Base-by-base conservation (phyloP, 1,140 invertebrate species). In the Drosophila serrata region DNA sequence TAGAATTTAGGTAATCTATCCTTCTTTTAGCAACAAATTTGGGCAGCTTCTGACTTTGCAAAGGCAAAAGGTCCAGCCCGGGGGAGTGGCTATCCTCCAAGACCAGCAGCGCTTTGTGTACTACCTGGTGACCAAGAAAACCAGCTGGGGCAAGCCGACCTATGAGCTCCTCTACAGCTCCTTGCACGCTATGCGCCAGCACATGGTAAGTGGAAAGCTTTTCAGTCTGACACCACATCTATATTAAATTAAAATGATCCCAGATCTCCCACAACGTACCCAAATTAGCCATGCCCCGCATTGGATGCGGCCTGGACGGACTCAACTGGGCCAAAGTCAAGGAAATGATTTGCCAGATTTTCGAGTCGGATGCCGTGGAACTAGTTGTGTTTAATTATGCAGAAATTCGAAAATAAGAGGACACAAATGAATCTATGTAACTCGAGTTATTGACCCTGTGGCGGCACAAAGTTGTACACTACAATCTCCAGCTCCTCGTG, bases 221-320 rank as follows among this genome's bases (percentile, higher is more conserved):
- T 13, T 1, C 29, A 22, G 4, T 29, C n/a, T 6, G 24, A 24
- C 9, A 39, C 9, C 4, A 42, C 4, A n/a, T 24, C 0, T 13
- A 9, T n/a, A 33, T 48, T 6, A 11, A 31, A 0, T 57, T 2
- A 13, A 17, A 8, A 24, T 22, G 11, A 1, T 37, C 2, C 1
- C 53, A 91, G 90, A 57, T 87, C 19, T 22, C 93, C 73, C 77
- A 93, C 64, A 62, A 93, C 65, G 93, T 95, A 0, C 90, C 53
- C 6, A 93, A 94, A 55, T 53, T 95, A 35, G 94, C 94, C 4
- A 94, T 96, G 81, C 95, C 95, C 3, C 86, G 91, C 70, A 94
- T 96, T 62, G 95, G 95, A 4, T 95, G 95, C 91, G 95, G 95
- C 6, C 78, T 96, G 27, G 95, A 96, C 76, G 80, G 93, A 9